A percentile compares a stretch with the other conserved stretches of the same genome.
These are phyloP conservation scores for Thunnus thynnus DNA, from an alignment of 2,113 vertebrate genomes.

Conservation along the genomic window DNA sequence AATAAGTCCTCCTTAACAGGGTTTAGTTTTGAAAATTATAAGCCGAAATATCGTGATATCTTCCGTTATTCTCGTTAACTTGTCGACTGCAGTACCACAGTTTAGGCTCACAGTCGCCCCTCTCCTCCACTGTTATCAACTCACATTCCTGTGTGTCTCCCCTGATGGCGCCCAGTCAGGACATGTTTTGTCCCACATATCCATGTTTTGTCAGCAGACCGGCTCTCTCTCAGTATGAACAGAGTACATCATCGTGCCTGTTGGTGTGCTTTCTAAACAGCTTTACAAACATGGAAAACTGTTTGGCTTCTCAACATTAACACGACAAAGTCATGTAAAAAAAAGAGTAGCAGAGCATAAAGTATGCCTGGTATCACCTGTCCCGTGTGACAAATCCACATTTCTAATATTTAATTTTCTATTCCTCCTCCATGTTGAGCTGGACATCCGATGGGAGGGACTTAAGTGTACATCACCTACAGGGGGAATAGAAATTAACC, in stretches of 20 bases:
- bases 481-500: constrained; percentile 23
- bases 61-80: neutral
- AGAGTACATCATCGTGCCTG: neutral
- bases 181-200: neutral
- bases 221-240: accelerated
- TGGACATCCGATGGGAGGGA: constrained; percentile 63
- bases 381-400: no score
- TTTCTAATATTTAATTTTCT: neutral
- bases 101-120: neutral
- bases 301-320: no score
- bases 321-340: no score
- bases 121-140: no score
- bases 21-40: neutral
- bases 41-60: constrained; percentile 24
- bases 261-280: neutral
- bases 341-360: no score
- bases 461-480: constrained; percentile 54
- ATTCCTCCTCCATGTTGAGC: neutral
- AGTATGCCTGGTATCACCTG: no score
- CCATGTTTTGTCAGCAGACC: neutral
- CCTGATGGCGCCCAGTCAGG: neutral
- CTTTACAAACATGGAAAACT: neutral
- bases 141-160: neutral
- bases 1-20: no score
- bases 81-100: no score